Evolutionary conservation across 1,140 invertebrate genomes (phyloP).

Genomic region (Calosoma granatense): DNA sequence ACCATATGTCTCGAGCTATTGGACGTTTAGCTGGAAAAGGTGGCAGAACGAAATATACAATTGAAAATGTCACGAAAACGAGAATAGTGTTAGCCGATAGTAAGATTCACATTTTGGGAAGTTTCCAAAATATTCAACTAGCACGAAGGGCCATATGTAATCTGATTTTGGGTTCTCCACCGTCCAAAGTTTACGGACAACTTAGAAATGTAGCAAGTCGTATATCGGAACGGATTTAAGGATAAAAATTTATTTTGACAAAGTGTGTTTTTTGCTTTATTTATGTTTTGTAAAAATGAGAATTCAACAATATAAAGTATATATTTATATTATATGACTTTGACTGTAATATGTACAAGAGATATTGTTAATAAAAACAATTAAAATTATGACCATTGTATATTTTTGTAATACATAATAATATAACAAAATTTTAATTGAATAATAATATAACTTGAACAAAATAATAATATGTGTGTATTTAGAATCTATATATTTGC

Average conservation of each 20-base stretch:
- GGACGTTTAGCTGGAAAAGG: conserved; percentile 95
- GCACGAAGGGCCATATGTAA: conserved; percentile 95
- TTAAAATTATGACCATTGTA: too few relatives aligned
- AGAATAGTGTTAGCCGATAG: conserved; percentile 93
- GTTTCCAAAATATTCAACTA: conserved; percentile 93
- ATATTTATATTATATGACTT: too few relatives aligned
- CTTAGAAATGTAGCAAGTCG: conserved; percentile 72
- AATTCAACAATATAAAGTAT: background rate
- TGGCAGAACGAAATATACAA: conserved; percentile 94
- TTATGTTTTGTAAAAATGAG: conserved; percentile 8
- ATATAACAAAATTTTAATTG: too few relatives aligned
- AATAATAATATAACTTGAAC: too few relatives aligned
- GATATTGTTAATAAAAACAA: too few relatives aligned
- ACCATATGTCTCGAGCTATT: conserved; percentile 91
- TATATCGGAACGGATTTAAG: conserved; percentile 74
- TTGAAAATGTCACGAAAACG: conserved; percentile 98
- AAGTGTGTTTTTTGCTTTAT: conserved; percentile 2
- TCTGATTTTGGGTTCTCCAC: conserved; percentile 91
- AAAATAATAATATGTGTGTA: too few relatives aligned
- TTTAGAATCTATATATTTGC: too few relatives aligned
- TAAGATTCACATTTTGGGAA: conserved; percentile 96
- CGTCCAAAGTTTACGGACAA: conserved; percentile 93
- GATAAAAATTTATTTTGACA: conserved; percentile 21
- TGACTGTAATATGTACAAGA: too few relatives aligned
- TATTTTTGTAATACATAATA: too few relatives aligned